Evolutionary conservation across 2,888 invertebrate species (phyloP).

Genomic region (Lycia hirtaria): DNA sequence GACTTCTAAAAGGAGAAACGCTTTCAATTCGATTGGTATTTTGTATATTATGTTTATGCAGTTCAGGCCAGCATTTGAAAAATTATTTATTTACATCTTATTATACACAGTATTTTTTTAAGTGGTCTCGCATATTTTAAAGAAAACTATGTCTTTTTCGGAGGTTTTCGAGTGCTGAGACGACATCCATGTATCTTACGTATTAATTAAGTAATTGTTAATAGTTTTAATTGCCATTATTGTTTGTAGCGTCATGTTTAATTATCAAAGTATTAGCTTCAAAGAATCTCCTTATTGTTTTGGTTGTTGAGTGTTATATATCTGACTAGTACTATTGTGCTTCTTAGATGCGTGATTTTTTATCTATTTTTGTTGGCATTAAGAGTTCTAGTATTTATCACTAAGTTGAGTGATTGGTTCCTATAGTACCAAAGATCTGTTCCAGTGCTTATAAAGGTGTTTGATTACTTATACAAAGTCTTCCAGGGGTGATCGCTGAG

Average conservation of each 20-base stretch:
- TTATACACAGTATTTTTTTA: no score
- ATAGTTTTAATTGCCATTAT: neutral
- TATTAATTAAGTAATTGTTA: conserved; percentile 7
- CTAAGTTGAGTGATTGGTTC: conserved; percentile 8
- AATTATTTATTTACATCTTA: no score
- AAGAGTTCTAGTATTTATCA: neutral
- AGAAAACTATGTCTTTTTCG: no score
- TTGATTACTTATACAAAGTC: no score
- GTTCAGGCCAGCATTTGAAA: no score
- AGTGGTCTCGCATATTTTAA: no score
- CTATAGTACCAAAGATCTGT: conserved; percentile 46
- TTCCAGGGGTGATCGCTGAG: no score
- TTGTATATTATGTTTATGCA: no score
- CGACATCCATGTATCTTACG: no score
- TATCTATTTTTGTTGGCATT: neutral
- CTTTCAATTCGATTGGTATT: no score
- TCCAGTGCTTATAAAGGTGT: neutral
- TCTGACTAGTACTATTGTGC: conserved; percentile 6
- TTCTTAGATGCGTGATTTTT: neutral
- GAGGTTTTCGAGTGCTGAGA: no score
- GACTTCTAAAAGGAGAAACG: no score
- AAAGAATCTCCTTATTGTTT: conserved; percentile 8
- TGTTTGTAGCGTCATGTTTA: neutral
- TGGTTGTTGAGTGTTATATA: neutral
- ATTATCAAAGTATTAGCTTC: neutral